These are phyloP conservation scores for Drusus annulatus DNA, from an alignment of 1,140 invertebrate species.

Conservation along the genomic window DNA sequence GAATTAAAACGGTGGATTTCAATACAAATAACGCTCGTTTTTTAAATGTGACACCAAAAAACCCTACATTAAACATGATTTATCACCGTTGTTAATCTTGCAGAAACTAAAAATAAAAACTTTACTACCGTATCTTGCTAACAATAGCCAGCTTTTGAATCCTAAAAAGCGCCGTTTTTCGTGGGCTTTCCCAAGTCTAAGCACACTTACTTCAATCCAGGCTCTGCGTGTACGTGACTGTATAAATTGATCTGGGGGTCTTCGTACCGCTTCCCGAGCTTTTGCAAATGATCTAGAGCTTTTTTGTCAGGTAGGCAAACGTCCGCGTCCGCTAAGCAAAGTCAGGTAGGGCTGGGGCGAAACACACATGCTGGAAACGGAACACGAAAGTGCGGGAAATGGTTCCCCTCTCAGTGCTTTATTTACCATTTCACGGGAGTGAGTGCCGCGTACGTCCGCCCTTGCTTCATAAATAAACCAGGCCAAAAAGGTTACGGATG, in stretches of 20 bases:
- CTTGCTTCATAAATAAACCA: conserved; percentile 42
- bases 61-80: not conserved
- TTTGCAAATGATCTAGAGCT: no score
- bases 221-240: not conserved
- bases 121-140: not conserved
- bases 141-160: not conserved
- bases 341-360: not conserved
- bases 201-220: not conserved
- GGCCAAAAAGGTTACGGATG: conserved; percentile 32
- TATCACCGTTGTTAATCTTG: not conserved
- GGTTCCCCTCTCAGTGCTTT: conserved; percentile 22
- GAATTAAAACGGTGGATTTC: no score
- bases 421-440: conserved; percentile 28
- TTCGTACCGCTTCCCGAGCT: not conserved
- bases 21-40: no score
- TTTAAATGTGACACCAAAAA: not conserved
- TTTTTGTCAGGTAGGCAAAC: no score
- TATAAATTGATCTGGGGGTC: not conserved
- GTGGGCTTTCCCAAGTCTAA: not conserved
- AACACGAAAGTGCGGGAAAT: conserved; percentile 13
- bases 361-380: not conserved
- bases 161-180: not conserved
- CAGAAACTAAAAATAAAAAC: not conserved
- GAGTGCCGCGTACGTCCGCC: conserved; percentile 12
- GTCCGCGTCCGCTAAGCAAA: not conserved